Evolutionary conservation across 2,888 invertebrate genomes (phyloP), one percentile per base, ranked within the genome.

Genomic region (Volucella inanis): DNA sequence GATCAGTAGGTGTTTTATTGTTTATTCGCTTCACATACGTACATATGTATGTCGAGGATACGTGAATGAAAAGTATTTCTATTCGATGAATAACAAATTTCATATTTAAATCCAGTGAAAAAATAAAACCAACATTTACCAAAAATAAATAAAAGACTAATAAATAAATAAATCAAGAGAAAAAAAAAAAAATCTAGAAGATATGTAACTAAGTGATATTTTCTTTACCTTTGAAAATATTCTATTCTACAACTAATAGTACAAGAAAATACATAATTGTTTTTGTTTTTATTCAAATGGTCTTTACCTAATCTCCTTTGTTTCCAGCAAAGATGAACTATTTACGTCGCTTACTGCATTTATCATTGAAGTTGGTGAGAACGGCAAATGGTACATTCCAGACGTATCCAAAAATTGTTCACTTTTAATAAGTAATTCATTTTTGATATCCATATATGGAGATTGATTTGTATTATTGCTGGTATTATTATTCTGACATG

Each of bases 241-340:
- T 43, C 39, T 45, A 2, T 70, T 62, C 62, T 62, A 64, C 71
- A 22, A 47, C 64, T 45, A 62, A 43, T 45, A 18, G 39, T 18
- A 45, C 22, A 38, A 61, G 62, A 65, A 54, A 15, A 57, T 59
- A 79, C 43, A 72, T 11, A 75, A 52, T 50, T 59, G 1, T 50
- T 72, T 65, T 65, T 54, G 12, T 62, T 47, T 52, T 50, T 39
- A 47, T 43, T 55, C 38, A 64, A 15, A 47, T 64, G 64, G 55
- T 70, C 38, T 89, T 91, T 91, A 91, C 91, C 91, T 91, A 91
- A 91, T 91, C 89, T 91, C 91, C 90, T 91, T 91, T 89, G 91
- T 90, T 89, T 91, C 91, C 90, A 91, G 89, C 87, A 91, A 88
- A 49, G 91, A 91, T 52, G 90, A 90, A 76, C 88, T 89, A 79